A percentile compares a stretch with the other conserved stretches of the same genome.
Conservation (phyloP, 2,888 invertebrate species). For the Lasioglossum morio region DNA sequence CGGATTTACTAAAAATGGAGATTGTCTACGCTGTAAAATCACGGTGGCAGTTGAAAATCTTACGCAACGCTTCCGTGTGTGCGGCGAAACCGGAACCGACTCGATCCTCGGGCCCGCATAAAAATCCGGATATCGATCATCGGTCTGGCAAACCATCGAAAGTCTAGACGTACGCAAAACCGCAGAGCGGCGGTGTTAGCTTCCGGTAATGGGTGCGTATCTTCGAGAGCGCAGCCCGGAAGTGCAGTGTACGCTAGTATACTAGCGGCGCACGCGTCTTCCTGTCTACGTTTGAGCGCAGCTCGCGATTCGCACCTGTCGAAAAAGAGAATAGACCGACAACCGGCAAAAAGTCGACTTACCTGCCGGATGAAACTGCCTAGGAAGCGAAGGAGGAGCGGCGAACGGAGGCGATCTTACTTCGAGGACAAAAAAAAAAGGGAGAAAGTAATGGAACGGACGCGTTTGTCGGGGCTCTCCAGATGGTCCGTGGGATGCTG, state of each 20-base stretch:
- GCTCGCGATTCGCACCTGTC: slow-evolving; percentile 33
- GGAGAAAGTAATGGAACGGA: slow-evolving; percentile 61
- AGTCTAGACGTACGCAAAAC: slow-evolving; percentile 56
- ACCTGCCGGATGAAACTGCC: slow-evolving; percentile 27
- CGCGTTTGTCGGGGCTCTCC: slow-evolving; percentile 24
- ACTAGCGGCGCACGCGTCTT: slow-evolving; percentile 29
- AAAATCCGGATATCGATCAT: slow-evolving; percentile 60
- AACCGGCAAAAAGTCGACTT: slow-evolving; percentile 31
- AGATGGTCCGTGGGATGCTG: slow-evolving; percentile 27
- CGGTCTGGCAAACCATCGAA: slow-evolving; percentile 55
- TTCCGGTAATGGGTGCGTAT: slow-evolving; percentile 43
- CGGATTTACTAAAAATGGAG: not conserved
- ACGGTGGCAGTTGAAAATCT: slow-evolving; percentile 29
- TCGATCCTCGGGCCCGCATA: slow-evolving; percentile 12
- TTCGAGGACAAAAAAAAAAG: slow-evolving; percentile 53
- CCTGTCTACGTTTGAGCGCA: slow-evolving; percentile 17
- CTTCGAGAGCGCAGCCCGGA: slow-evolving; percentile 1
- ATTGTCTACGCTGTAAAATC: not conserved
- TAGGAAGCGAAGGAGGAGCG: slow-evolving; percentile 47
- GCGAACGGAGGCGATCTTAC: slow-evolving; percentile 45
- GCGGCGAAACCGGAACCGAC: slow-evolving; percentile 57
- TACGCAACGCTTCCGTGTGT: slow-evolving; percentile 54
- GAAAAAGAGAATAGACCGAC: slow-evolving; percentile 48
- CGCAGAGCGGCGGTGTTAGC: slow-evolving; percentile 55
- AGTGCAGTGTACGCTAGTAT: not conserved